phyloP scores from a whole-genome alignment of 2,113 vertebrate species.

The Nibea albiflora region DNA sequence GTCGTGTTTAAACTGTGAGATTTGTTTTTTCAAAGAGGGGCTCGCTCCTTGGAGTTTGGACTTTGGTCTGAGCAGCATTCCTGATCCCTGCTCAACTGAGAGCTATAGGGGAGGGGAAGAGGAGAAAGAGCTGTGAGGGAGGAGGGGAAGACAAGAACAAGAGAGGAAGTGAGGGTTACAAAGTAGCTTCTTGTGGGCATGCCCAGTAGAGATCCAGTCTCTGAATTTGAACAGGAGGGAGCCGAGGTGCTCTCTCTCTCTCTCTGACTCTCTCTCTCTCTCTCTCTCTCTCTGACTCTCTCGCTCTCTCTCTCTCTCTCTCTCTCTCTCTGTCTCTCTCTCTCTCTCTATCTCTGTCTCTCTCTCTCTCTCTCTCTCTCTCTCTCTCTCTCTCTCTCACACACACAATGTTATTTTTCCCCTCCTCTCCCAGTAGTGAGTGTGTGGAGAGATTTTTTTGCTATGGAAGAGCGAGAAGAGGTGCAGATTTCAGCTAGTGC shows the following conservation, averaged over 20 bases:
- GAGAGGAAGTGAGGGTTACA: conserved; percentile 91
- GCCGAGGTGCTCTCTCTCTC: conserved; percentile 63
- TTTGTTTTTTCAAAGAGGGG: conserved; percentile 19
- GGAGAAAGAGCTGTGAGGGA: conserved; percentile 27
- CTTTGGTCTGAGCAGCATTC: conserved; percentile 87
- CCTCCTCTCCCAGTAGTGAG: conserved; percentile 64
- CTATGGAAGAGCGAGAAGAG: conserved; percentile 63
- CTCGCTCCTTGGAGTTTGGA: conserved; percentile 75
- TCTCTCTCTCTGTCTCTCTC: conserved; percentile 15
- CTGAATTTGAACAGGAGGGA: conserved; percentile 86
- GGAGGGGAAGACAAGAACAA: conserved; percentile 74
- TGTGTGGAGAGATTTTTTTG: conserved; percentile 53
- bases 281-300: conserved; percentile 43
- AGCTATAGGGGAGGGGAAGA: conserved; percentile 72
- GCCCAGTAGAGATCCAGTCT: conserved; percentile 90
- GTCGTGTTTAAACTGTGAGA: conserved; percentile 7
- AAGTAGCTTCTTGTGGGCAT: conserved; percentile 87
- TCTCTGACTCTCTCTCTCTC: conserved; percentile 29
- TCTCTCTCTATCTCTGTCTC: conserved; percentile 29
- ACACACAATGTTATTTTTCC: conserved; percentile 35
- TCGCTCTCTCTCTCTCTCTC: conserved; percentile 35
- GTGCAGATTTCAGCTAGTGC: conserved; percentile 57
- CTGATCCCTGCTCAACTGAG: conserved; percentile 82
- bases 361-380: conserved; percentile 26
- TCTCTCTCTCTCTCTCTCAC: conserved; percentile 13